phyloP scores from a whole-genome alignment of 2,113 vertebrate species.

The Oxygymnocypris stewartii region DNA sequence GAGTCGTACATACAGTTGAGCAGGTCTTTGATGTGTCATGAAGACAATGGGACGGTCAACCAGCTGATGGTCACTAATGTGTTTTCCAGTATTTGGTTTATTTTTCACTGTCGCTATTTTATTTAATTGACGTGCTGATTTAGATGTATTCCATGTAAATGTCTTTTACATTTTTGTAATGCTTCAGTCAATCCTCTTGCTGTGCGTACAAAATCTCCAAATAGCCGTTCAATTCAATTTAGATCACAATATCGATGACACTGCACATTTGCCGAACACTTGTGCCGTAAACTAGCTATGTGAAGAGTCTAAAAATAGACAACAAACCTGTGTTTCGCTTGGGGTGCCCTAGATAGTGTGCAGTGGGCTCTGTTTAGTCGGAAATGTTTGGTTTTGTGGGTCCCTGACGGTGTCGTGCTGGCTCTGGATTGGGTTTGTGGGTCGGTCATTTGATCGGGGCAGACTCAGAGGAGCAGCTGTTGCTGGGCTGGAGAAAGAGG shows the following conservation, averaged over 20 bases:
- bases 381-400: slow-evolving; percentile 25
- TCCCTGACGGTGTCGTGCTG: neutral
- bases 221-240: slow-evolving; percentile 69
- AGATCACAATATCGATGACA: slow-evolving; percentile 63
- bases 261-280: slow-evolving; percentile 14
- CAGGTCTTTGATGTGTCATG: slow-evolving; percentile 12
- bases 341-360: neutral
- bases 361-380: neutral
- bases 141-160: neutral
- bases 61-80: slow-evolving; percentile 45
- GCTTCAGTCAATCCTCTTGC: neutral
- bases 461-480: slow-evolving; percentile 72
- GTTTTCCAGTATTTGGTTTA: neutral
- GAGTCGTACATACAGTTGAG: neutral
- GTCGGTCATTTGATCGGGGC: slow-evolving; percentile 64
- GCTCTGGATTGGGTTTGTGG: slow-evolving; percentile 58
- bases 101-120: neutral
- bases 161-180: neutral
- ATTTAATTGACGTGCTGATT: neutral
- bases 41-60: slow-evolving; percentile 68
- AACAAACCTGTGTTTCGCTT: neutral
- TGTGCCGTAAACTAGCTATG: slow-evolving; percentile 4
- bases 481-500: slow-evolving; percentile 59
- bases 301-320: slow-evolving; percentile 34
- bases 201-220: slow-evolving; percentile 57